Percentiles rank a stretch among this genome's conserved stretches.
Evolutionary conservation across 2,113 vertebrate genomes (phyloP).

Genomic region (Phodopus roborovskii): DNA sequence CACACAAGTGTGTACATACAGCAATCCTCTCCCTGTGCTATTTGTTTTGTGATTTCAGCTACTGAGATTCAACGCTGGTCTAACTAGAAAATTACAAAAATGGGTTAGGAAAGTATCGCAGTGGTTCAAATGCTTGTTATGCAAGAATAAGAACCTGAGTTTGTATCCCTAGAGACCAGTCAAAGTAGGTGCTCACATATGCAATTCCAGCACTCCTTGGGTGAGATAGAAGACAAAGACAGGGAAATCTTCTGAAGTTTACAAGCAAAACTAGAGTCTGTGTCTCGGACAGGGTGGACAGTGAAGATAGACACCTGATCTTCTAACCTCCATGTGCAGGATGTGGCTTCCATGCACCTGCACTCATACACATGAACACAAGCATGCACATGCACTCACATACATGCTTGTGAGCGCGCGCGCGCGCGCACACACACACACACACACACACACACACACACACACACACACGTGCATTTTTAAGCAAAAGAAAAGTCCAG

Average conservation of each 20-base stretch:
- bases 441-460: not conserved
- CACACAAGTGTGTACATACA: rapidly evolving
- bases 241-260: too few species aligned
- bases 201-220: not conserved
- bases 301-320: not conserved
- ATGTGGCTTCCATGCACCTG: not conserved
- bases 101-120: not conserved
- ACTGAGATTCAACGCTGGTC: not conserved
- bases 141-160: not conserved
- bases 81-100: not conserved
- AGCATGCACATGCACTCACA: not conserved
- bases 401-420: not conserved
- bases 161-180: not conserved
- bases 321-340: not conserved
- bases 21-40: not conserved
- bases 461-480: not conserved
- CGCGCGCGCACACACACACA: not conserved
- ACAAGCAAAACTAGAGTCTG: not conserved
- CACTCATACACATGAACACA: not conserved
- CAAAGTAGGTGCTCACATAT: not conserved
- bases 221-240: not conserved
- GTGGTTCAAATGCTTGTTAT: not conserved
- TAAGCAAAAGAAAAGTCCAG: not conserved
- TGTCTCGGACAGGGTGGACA: too few species aligned
- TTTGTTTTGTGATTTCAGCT: not conserved